Base-by-base conservation (phyloP, 2,113 vertebrate species). In the Nematolebias whitei region DNA sequence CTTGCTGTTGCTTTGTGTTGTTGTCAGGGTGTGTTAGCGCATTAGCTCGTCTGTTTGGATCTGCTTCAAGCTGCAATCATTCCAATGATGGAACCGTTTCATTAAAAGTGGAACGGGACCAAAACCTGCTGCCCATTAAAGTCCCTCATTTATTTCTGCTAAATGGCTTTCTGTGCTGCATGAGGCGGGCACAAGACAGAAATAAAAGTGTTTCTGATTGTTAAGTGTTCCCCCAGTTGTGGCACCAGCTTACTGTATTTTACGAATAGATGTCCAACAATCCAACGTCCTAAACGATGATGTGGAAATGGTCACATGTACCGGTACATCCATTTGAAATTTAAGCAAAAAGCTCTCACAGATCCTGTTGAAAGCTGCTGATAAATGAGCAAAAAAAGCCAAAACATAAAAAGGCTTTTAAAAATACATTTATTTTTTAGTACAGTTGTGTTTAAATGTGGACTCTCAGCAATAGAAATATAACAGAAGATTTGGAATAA, bases 21-120 rank as follows among this genome's bases (percentile, higher is more conserved):
- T 74, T 77, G 63, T 70, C 22, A 29, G 60, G 81, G 50, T 55
- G 64, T 59, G 14, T 67, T 53, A 43, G 32, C 0, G 8, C 32
- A 12, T 68, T 53, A 62, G 63, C 24, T 61, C 0, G 13, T 44
- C 16, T 11, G 14, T 66, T 49, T 62, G 48, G 51, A 67, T 39
- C 40, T n/a, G 26, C 1, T 41, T 78, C 24, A 26, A 13, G 14
- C 43, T 60, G 74, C 51, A 38, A 48, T 32, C 59, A 68, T 39
- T 52, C 20, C 3, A 47, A 44, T 74, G 68, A 71, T 3, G 38
- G 76, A 79, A 63, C 26, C 13, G 67, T 84, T 84, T 80, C 54
- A 82, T 80, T 82, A 80, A 11, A 39, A 5, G 60, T 64, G 41
- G 35, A n/a, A 32, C 51, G 15, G 47, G 22, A 65, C 44, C 38